Conservation (phyloP, 2,113 vertebrate species). For the Crotophaga sulcirostris region DNA sequence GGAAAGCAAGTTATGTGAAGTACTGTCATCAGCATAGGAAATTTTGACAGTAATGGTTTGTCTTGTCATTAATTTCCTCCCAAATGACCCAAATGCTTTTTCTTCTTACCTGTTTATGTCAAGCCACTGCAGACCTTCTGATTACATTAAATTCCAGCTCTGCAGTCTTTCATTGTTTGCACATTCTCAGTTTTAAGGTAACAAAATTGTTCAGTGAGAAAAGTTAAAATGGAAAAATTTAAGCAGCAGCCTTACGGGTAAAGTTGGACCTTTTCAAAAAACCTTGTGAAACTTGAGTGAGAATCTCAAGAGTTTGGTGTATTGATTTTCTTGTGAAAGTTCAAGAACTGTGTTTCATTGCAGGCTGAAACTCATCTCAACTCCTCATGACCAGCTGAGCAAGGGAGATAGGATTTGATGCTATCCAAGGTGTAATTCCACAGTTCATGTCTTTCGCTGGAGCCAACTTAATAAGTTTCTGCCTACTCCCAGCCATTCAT, state of each 20-base stretch:
- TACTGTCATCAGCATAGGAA: not conserved
- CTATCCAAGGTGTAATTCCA: conserved; percentile 40
- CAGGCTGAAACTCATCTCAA: conserved; percentile 34
- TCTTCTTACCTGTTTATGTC: not conserved
- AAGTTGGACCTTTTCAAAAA: not conserved
- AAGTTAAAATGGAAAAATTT: not conserved
- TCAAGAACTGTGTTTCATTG: conserved; percentile 22
- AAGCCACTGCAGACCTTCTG: not conserved
- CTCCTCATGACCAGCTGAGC: conserved; percentile 45
- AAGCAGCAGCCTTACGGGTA: not conserved
- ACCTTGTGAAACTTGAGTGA: not conserved
- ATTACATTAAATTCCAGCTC: not conserved
- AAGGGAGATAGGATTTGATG: conserved; percentile 44
- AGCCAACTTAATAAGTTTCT: conserved; percentile 3
- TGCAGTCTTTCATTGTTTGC: not conserved
- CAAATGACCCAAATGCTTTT: not conserved
- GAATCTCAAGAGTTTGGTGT: not conserved
- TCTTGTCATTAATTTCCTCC: not conserved
- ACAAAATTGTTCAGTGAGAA: not conserved
- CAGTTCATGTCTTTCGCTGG: conserved; percentile 14
- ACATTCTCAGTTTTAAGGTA: not conserved
- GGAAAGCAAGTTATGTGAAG: not conserved
- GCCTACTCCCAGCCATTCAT: conserved; percentile 13
- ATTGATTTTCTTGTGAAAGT: conserved; percentile 31
- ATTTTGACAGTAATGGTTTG: not conserved